Evolutionary conservation across 2,113 vertebrate genomes (phyloP).

Genomic region (Cyanoderma ruficeps): DNA sequence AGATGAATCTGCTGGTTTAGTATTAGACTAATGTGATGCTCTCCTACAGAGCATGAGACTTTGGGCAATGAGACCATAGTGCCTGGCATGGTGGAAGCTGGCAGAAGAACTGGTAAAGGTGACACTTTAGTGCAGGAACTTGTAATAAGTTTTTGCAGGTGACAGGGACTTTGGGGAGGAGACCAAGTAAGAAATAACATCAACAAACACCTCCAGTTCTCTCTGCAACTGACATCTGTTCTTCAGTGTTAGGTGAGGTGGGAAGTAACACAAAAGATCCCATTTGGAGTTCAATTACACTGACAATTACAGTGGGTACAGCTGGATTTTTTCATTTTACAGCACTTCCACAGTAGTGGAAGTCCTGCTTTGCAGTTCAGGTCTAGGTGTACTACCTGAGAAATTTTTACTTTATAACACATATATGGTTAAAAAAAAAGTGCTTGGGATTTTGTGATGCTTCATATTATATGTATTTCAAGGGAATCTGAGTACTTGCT

Average conservation of each 20-base stretch:
- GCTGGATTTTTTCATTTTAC: not conserved
- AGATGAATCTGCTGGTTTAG: not conserved
- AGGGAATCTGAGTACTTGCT: not conserved
- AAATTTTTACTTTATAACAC: not conserved
- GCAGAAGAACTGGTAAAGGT: not conserved
- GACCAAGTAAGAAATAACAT: not conserved
- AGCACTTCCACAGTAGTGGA: not conserved
- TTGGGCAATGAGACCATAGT: not conserved
- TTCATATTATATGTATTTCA: not conserved
- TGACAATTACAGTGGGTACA: not conserved
- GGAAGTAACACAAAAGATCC: not conserved
- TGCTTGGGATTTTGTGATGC: not conserved
- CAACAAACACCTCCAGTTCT: not conserved
- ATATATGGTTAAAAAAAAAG: not conserved
- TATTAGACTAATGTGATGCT: not conserved
- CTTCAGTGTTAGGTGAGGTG: not conserved
- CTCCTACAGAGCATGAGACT: not conserved
- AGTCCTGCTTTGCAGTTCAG: not conserved
- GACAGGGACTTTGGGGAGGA: not conserved
- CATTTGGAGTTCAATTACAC: not conserved
- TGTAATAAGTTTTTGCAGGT: not conserved
- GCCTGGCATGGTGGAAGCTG: not conserved
- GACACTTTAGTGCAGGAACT: not conserved
- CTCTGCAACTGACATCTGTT: not conserved
- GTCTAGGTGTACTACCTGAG: not conserved